These are phyloP conservation scores for Cepaea hortensis DNA, from an alignment of 2,888 invertebrate species.

Conservation along the genomic window DNA sequence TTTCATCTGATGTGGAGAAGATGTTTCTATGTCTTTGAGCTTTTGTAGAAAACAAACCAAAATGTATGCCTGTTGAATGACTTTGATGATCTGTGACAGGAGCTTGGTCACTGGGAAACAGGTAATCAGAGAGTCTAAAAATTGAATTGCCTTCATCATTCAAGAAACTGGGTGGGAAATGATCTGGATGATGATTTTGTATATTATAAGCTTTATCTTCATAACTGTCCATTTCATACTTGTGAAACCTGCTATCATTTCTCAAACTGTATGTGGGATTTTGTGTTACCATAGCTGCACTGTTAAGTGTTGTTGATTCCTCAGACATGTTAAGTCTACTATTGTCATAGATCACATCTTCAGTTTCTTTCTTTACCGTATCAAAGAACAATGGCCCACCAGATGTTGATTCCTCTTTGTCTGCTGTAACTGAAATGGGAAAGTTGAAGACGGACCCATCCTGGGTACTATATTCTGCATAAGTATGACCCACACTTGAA, in stretches of 20 bases:
- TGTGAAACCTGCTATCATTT: background rate
- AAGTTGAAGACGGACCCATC: background rate
- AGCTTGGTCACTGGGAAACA: background rate
- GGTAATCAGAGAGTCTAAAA: background rate
- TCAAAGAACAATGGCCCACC: background rate
- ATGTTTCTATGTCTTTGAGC: background rate
- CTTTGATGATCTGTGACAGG: background rate
- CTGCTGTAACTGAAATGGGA: background rate
- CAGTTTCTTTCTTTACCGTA: background rate
- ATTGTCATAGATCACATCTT: background rate
- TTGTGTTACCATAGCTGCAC: background rate
- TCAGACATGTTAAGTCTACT: background rate
- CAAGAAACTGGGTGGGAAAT: background rate
- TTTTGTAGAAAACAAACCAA: slow-evolving; percentile 22
- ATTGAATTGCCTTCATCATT: background rate
- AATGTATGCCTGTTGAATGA: background rate
- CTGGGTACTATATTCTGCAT: background rate
- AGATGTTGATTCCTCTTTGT: background rate
- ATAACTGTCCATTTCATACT: too few species aligned
- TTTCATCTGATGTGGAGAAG: background rate
- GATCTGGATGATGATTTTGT: background rate
- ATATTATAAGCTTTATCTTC: background rate
- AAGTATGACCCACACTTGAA: background rate
- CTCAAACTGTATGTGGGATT: background rate
- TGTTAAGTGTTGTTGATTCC: background rate